Base-by-base conservation (phyloP, 2,113 vertebrate genomes). In the Mormyrus iriodes region DNA sequence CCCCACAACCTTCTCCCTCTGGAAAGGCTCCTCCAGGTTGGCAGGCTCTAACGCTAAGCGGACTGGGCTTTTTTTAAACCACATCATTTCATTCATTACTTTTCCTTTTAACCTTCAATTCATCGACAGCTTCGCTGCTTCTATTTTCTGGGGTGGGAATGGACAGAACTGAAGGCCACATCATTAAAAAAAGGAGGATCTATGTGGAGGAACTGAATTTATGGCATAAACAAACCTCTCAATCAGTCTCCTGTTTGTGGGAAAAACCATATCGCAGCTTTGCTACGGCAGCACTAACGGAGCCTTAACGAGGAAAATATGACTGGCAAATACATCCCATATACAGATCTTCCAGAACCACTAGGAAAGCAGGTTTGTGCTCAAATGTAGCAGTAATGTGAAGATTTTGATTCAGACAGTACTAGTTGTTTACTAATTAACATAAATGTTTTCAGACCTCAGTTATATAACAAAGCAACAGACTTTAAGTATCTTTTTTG, bases 1-100 rank as follows among this genome's bases (percentile, higher is more conserved):
- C 91, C 87, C 86, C 89, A 12, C 89, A 87, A 46, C 87, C 39
- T 73, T 90, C 48, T 84, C 51, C 35, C 87, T 85, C 86, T 91
- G 90, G 90, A 89, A 88, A 48, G 21, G 17, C 73, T 88, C 88
- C 83, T 82, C 51, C 19, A 88, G 52, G 89, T 90, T 92, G 92
- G 91, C 92, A 90, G 91, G 51, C 88, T 89, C 8, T 69, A 9
- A 53, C 83, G 27, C 89, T 52, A 17, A n/a, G 19, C 90, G 90
- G 90, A 91, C n/a, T 61, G 46, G 8, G 58, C 44, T 73, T 88
- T 53, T 46, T n/a, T 58, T 69, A 46, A 44, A 44, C 31, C 9
- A 17, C 42, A 46, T 76, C 79, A 21, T 88, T 88, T 44, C 49
- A 88, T 88, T 88, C 69, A 73, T 87, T 61, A 65, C 35, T 87